Percentiles rank a stretch among this genome's conserved stretches.
Evolutionary conservation across 2,888 invertebrate genomes (phyloP).

Genomic region (Rhagonycha fulva): DNA sequence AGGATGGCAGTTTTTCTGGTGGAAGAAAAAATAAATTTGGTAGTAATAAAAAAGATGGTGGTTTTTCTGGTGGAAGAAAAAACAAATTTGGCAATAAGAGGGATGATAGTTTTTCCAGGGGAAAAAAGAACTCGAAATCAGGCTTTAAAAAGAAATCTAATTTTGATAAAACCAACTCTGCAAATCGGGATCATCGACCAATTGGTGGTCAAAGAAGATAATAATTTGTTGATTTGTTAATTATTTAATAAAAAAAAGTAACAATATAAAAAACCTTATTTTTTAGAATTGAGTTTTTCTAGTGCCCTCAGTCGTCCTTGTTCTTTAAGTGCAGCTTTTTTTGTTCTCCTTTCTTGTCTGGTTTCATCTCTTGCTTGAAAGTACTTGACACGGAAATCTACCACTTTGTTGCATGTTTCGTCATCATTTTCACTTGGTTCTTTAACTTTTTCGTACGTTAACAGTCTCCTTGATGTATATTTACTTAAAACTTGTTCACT

Average conservation of each 20-base stretch:
- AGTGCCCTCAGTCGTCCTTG: constrained; percentile 43
- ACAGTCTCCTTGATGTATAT: constrained; percentile 78
- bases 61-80: background rate
- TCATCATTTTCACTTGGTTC: constrained; percentile 55
- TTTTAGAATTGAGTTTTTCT: constrained; percentile 21
- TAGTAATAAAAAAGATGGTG: background rate
- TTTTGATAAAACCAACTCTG: constrained; percentile 44
- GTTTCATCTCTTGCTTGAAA: constrained; percentile 70
- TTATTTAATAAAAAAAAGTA: background rate
- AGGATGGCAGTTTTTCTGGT: background rate
- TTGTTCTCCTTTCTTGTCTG: constrained; percentile 60
- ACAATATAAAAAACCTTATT: background rate
- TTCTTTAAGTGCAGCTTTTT: constrained; percentile 38
- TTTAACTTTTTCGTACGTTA: constrained; percentile 81
- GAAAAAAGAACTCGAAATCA: background rate
- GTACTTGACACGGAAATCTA: constrained; percentile 69
- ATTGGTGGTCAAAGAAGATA: constrained; percentile 38
- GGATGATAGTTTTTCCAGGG: background rate
- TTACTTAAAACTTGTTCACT: constrained; percentile 87
- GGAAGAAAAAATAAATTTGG: background rate
- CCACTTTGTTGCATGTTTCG: constrained; percentile 52
- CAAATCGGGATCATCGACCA: constrained; percentile 45
- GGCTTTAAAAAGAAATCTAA: constrained; percentile 13
- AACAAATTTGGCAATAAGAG: background rate
- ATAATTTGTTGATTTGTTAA: background rate